A percentile compares a stretch with the other conserved stretches of the same genome.
These are phyloP conservation scores for Zeuzera pyrina DNA, from an alignment of 2,888 invertebrate species.

Conservation along the genomic window DNA sequence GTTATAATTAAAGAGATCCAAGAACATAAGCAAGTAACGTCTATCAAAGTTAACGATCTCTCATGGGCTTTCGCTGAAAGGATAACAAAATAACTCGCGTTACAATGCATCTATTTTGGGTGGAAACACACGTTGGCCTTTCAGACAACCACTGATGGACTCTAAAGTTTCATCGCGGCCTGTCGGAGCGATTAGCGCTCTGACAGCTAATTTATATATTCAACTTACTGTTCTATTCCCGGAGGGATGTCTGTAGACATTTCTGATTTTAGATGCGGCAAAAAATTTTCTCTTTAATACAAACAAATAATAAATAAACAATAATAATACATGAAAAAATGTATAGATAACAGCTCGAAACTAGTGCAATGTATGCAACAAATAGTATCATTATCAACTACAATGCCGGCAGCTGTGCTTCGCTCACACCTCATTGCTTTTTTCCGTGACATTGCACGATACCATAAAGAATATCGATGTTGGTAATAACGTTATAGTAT, in stretches of 20 bases:
- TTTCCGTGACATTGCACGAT: conserved; percentile 65
- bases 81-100: conserved; percentile 50
- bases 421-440: conserved; percentile 60
- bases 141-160: conserved; percentile 63
- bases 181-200: conserved; percentile 67
- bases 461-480: conserved; percentile 60
- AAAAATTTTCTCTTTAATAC: conserved; percentile 7
- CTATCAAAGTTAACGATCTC: conserved; percentile 35
- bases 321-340: not conserved
- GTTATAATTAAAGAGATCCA: too few species aligned
- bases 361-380: conserved; percentile 33
- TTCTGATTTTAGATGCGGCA: conserved; percentile 33
- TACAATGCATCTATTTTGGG: conserved; percentile 59
- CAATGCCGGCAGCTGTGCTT: conserved; percentile 54
- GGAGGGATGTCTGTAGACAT: conserved; percentile 38
- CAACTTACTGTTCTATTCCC: conserved; percentile 68
- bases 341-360: too few species aligned
- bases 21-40: too few species aligned
- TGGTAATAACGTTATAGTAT: conserved; percentile 43
- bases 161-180: conserved; percentile 69
- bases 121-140: conserved; percentile 44
- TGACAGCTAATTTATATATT: conserved; percentile 73
- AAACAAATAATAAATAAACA: not conserved
- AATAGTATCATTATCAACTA: conserved; percentile 42
- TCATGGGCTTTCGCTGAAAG: conserved; percentile 46